Percentiles rank a stretch among this genome's conserved stretches.
Conservation (phyloP, 2,113 vertebrate species). For the Oreochromis aureus region DNA sequence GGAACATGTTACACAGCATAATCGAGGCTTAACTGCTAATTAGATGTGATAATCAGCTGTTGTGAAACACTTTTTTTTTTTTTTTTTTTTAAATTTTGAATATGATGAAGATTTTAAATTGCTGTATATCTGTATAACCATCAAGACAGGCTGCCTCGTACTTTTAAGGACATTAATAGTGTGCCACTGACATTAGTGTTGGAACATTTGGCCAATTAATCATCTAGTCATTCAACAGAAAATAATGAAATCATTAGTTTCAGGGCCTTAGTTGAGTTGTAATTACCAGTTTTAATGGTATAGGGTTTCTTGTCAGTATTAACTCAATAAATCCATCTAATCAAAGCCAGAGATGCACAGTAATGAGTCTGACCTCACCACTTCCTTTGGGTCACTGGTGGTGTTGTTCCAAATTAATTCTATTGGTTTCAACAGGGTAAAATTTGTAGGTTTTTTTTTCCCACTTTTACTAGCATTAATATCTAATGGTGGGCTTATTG, state of each 20-base stretch:
- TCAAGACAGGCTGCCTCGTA: background rate
- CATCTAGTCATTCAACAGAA: background rate
- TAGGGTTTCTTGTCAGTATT: background rate
- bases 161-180: background rate
- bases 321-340: constrained; percentile 19
- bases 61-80: background rate
- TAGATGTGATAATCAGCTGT: background rate
- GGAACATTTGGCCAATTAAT: background rate
- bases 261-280: background rate
- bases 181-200: background rate
- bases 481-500: background rate
- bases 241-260: background rate
- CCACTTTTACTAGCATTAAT: background rate
- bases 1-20: background rate
- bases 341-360: background rate
- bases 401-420: background rate
- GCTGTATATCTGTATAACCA: background rate
- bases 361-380: background rate
- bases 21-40: background rate
- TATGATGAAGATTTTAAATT: background rate
- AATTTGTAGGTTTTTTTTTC: background rate
- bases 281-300: background rate
- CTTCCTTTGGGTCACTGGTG: background rate
- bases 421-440: background rate
- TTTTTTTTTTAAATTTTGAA: background rate